Percentiles rank a stretch among this genome's conserved stretches.
These are phyloP conservation scores for Leptinotarsa tumamoca DNA, from an alignment of 2,888 invertebrate genomes.

Conservation along the genomic window DNA sequence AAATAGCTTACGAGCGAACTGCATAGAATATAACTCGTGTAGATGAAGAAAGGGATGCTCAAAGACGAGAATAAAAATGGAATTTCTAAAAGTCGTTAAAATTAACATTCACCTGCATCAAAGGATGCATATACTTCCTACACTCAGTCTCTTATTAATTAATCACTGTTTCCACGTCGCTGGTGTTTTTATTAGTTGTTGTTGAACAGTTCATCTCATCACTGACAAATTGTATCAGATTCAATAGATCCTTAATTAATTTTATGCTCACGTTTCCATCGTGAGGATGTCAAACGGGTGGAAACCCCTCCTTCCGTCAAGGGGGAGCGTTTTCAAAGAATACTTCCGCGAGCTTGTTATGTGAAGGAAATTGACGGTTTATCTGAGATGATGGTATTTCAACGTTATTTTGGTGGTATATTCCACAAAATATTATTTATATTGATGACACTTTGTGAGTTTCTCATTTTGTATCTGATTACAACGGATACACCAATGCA, in stretches of 20 bases:
- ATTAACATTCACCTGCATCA: constrained; percentile 5
- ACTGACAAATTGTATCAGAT: constrained; percentile 8
- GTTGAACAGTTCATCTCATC: constrained; percentile 5
- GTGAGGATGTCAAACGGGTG: neutral
- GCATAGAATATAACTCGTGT: neutral
- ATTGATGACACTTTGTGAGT: no score
- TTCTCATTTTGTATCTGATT: no score
- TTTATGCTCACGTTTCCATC: neutral
- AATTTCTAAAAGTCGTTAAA: neutral
- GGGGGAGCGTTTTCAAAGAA: neutral
- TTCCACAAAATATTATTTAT: no score
- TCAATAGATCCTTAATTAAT: constrained; percentile 13
- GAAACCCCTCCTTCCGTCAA: neutral
- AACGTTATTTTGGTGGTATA: no score
- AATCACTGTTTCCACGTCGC: neutral
- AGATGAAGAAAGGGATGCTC: neutral
- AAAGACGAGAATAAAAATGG: neutral
- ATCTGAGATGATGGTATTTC: no score
- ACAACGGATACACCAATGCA: no score
- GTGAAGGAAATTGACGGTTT: neutral
- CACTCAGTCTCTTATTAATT: neutral
- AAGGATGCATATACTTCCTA: neutral
- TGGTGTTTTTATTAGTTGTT: constrained; percentile 6
- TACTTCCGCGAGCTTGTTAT: constrained; percentile 1
- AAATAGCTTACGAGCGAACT: neutral